These are phyloP conservation scores for Musca vetustissima DNA, from an alignment of 1,140 invertebrate species.

Conservation along the genomic window DNA sequence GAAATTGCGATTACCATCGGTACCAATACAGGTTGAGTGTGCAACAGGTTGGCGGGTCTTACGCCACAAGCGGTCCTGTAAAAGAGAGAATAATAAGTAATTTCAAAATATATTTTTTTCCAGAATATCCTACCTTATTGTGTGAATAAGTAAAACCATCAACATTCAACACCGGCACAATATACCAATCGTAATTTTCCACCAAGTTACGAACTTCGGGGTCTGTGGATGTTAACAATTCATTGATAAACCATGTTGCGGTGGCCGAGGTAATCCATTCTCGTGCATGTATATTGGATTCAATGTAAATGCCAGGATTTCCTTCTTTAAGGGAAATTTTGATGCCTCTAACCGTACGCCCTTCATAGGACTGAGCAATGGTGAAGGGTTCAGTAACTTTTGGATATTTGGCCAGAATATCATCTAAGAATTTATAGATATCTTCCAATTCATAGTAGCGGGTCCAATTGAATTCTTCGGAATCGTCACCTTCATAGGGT, in stretches of 20 bases:
- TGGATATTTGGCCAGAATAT: slow-evolving; percentile 50
- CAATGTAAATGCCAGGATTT: slow-evolving; percentile 60
- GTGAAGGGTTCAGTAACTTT: slow-evolving; percentile 31
- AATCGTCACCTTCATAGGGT: slow-evolving; percentile 6
- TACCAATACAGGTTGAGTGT: slow-evolving; percentile 60
- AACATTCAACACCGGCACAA: slow-evolving; percentile 72
- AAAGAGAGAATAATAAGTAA: neutral
- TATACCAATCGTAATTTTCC: slow-evolving; percentile 63
- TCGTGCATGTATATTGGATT: slow-evolving; percentile 60
- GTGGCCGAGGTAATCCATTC: slow-evolving; percentile 65
- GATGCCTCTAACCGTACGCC: slow-evolving; percentile 62
- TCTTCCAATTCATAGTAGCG: slow-evolving; percentile 54
- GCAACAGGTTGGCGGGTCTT: slow-evolving; percentile 56
- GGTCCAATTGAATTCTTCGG: slow-evolving; percentile 47
- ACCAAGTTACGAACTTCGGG: slow-evolving; percentile 50
- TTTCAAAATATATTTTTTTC: neutral
- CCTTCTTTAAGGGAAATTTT: slow-evolving; percentile 62
- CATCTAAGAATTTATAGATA: slow-evolving; percentile 58
- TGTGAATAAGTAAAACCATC: slow-evolving; percentile 71
- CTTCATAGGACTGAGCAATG: slow-evolving; percentile 60
- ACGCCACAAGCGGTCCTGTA: slow-evolving; percentile 59
- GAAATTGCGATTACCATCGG: slow-evolving; percentile 72
- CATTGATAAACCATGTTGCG: slow-evolving; percentile 60
- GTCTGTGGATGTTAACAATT: slow-evolving; percentile 52
- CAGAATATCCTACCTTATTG: slow-evolving; percentile 44